Evolutionary conservation across 1,140 invertebrate genomes (phyloP), one percentile per base, ranked within the genome.

Genomic region (Thaumetopoea pityocampa): DNA sequence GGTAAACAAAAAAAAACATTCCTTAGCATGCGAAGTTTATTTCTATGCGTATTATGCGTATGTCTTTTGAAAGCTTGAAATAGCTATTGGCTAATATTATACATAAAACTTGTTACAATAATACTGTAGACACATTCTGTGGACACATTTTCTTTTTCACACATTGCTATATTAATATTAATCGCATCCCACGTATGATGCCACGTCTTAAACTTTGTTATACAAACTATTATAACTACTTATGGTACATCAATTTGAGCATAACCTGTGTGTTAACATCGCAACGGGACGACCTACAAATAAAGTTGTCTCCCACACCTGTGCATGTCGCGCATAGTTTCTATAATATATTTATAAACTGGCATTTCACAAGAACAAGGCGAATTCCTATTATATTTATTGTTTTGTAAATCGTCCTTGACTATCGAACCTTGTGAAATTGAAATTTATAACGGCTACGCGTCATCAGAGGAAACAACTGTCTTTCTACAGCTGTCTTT

Each of bases 331-430:
- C 9, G 6, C 5, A n/a, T n/a, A n/a, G n/a, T n/a, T n/a, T n/a
- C n/a, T n/a, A n/a, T n/a, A n/a, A n/a, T 17, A 16, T 7, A 7
- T 23, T 3, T 14, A 7, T 35, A 37, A 65, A 45, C 57, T 70
- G 59, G 66, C 63, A 69, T 77, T 69, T 70, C 49, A 49, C 42
- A 57, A 66, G 57, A 55, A 51, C 40, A 30, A n/a, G n/a, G n/a
- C n/a, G 9, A 41, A 24, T 29, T 42, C 27, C 24, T 41, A 59
- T 57, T 63, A 59, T 63, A 56, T 53, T 50, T 54, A 48, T 46
- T 45, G 45, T 64, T 70, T 65, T 68, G 60, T 61, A 57, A 67
- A 58, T 48, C 66, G 76, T 67, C 76, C 79, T 83, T 80, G 73
- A 59, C 37, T 58, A 51, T 34, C 37, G 41, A 61, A 48, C 41